A percentile compares a stretch with the other conserved stretches of the same genome.
Evolutionary conservation across 2,797 vertebrate species (phyloP).

Genomic region (Peromyscus nudipes): DNA sequence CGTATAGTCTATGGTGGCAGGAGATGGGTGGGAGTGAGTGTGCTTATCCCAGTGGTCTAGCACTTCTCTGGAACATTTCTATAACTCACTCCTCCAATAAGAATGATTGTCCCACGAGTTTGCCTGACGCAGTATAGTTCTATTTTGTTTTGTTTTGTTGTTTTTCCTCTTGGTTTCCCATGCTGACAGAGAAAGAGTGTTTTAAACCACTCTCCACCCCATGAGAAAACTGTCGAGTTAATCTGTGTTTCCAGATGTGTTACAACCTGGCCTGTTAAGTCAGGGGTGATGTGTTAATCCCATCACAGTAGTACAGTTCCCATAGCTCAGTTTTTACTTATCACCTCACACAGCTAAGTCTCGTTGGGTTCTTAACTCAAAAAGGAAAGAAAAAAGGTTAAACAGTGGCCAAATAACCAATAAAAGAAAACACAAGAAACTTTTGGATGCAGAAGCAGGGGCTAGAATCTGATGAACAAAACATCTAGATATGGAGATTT

Average conservation of each 20-base stretch:
- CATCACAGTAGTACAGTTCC: neutral
- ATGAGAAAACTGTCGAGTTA: neutral
- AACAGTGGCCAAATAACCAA: neutral
- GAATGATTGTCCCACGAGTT: neutral
- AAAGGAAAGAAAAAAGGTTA: conserved; percentile 17
- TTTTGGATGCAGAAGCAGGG: neutral
- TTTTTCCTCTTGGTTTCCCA: neutral
- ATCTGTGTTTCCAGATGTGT: neutral
- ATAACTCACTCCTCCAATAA: neutral
- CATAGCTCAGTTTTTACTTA: neutral
- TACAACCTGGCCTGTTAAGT: neutral
- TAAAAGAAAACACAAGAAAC: neutral
- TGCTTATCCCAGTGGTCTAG: neutral
- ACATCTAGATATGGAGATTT: neutral
- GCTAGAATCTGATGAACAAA: neutral
- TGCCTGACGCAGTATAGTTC: neutral
- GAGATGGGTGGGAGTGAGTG: rapidly evolving
- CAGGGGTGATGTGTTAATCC: neutral
- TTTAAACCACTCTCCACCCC: neutral
- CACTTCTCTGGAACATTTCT: neutral
- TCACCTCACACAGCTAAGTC: neutral
- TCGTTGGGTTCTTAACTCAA: conserved; percentile 10
- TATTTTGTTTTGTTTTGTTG: neutral
- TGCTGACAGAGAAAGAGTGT: neutral
- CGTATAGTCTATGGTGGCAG: neutral